Percentiles rank a stretch among this genome's conserved stretches.
These are phyloP conservation scores for Pseudopipra pipra DNA, from an alignment of 2,113 vertebrate species.

Conservation along the genomic window DNA sequence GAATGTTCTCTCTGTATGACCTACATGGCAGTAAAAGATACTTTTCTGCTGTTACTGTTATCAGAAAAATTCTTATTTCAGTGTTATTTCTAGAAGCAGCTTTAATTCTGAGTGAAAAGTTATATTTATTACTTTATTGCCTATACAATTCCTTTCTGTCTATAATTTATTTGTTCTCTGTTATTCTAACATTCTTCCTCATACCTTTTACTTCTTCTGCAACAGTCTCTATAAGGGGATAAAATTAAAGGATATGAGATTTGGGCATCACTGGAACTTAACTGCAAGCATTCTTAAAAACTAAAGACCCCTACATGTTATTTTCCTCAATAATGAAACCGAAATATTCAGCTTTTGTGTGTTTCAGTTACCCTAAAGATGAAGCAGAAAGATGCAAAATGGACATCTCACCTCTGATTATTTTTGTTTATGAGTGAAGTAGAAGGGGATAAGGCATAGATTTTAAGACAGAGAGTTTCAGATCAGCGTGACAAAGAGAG, in stretches of 20 bases:
- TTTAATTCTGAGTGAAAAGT: slow-evolving; percentile 12
- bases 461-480: background rate
- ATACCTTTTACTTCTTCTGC: slow-evolving; percentile 8
- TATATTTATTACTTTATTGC: background rate
- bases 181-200: slow-evolving; percentile 8
- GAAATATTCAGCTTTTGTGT: background rate
- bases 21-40: background rate
- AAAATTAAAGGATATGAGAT: slow-evolving; percentile 2
- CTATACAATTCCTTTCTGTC: background rate
- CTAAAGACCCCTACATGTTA: background rate
- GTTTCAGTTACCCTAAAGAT: background rate
- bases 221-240: background rate
- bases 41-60: background rate
- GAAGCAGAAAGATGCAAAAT: background rate
- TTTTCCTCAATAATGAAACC: slow-evolving; percentile 9
- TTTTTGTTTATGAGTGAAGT: background rate
- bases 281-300: slow-evolving; percentile 46
- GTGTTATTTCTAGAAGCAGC: slow-evolving; percentile 6
- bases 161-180: slow-evolving; percentile 20
- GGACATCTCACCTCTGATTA: background rate
- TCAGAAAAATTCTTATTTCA: background rate
- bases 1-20: background rate
- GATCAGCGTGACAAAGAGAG: background rate
- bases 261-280: background rate
- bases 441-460: background rate